Evolutionary conservation across 2,888 invertebrate genomes (phyloP).

Genomic region (Agelastica alni): DNA sequence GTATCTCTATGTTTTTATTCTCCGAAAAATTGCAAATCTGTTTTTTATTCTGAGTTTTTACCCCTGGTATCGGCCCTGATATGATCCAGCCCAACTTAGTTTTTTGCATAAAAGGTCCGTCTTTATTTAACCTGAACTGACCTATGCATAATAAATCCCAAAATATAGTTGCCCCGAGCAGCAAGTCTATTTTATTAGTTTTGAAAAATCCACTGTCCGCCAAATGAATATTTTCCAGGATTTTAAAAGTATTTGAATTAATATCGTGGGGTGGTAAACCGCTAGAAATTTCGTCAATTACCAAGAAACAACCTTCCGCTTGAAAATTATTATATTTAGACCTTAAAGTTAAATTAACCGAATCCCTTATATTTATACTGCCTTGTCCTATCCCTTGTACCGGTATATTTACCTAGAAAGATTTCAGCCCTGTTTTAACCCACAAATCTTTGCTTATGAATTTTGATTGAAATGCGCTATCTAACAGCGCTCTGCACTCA

Average conservation of each 20-base stretch:
- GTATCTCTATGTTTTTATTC: constrained; percentile 4
- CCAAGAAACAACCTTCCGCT: neutral
- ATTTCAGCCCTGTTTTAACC: neutral
- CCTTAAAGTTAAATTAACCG: neutral
- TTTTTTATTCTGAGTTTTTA: neutral
- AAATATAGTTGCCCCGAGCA: too few relatives aligned
- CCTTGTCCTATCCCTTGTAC: neutral
- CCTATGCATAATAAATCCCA: too few relatives aligned
- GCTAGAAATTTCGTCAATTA: neutral
- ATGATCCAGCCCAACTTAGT: too few relatives aligned
- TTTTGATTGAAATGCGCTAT: constrained; percentile 5
- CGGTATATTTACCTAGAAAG: constrained; percentile 7
- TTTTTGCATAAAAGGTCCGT: too few relatives aligned
- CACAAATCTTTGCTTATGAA: constrained; percentile 4
- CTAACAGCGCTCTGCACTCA: constrained; percentile 4
- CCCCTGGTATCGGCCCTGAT: constrained; percentile 6
- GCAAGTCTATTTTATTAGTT: too few relatives aligned
- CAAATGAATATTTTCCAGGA: neutral
- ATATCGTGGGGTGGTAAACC: neutral
- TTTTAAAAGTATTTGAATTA: neutral
- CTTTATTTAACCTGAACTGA: too few relatives aligned
- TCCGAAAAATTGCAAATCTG: constrained; percentile 5
- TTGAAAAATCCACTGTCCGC: too few relatives aligned
- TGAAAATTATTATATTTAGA: neutral
- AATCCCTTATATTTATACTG: neutral